A percentile compares a stretch with the other conserved stretches of the same genome.
These are phyloP conservation scores for Ostrea edulis DNA, from an alignment of 1,140 invertebrate genomes.

Conservation along the genomic window DNA sequence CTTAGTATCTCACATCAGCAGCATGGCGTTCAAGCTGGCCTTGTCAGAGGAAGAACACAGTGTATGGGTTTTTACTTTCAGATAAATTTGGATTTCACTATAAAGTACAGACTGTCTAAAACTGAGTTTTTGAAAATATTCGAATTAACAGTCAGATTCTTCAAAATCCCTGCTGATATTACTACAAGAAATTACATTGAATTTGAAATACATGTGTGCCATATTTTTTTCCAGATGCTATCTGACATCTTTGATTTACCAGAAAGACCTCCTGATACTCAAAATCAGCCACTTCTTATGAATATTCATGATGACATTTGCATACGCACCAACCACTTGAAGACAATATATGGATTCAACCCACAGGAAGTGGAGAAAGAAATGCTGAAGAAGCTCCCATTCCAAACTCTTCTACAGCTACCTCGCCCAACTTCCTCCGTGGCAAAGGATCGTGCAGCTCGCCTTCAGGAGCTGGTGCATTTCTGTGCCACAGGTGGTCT, in stretches of 20 bases:
- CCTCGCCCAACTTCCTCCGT: constrained; percentile 63
- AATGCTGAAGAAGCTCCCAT: constrained; percentile 74
- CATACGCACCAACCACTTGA: constrained; percentile 72
- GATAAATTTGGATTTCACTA: not conserved
- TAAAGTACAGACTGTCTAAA: no score
- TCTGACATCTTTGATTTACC: constrained; percentile 69
- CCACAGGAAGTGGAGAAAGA: constrained; percentile 73
- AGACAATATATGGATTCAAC: constrained; percentile 73
- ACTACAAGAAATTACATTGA: no score
- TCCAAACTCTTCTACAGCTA: constrained; percentile 60
- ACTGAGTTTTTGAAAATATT: not conserved
- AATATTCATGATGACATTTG: constrained; percentile 75
- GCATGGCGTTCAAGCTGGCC: constrained; percentile 75
- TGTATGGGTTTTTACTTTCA: constrained; percentile 53
- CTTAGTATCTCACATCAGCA: constrained; percentile 73
- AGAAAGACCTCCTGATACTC: constrained; percentile 62
- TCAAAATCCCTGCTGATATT: no score
- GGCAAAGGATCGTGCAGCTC: constrained; percentile 72
- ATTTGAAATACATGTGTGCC: constrained; percentile 1
- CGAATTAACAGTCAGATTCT: not conserved
- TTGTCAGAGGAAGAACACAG: constrained; percentile 75
- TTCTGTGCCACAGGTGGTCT: constrained; percentile 74
- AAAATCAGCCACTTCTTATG: constrained; percentile 70
- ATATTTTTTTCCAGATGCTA: constrained; percentile 61
- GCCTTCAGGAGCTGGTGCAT: constrained; percentile 78